Evolutionary conservation across 2,888 invertebrate genomes (phyloP).

Genomic region (Drosophila borborema): DNA sequence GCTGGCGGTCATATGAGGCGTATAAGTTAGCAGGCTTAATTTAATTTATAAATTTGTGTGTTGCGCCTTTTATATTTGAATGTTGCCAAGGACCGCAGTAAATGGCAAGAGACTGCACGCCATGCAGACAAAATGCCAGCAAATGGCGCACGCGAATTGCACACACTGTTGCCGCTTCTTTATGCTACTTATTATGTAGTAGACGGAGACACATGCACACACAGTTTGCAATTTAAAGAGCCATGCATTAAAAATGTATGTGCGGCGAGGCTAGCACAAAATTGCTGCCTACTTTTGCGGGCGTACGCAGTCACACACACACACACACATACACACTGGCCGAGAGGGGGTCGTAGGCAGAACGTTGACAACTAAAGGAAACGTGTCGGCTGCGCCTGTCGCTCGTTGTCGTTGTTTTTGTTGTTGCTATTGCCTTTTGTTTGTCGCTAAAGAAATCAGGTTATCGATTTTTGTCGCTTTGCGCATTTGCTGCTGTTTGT

Average conservation of each 20-base stretch:
- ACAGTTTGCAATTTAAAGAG: conserved; percentile 33
- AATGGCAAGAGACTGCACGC: conserved; percentile 17
- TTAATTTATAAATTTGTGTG: conserved; percentile 43
- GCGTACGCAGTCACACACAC: conserved; percentile 12
- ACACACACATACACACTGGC: conserved; percentile 1
- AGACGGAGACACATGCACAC: conserved; percentile 29
- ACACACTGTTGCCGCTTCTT: conserved; percentile 57
- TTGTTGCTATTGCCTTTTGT: conserved; percentile 59
- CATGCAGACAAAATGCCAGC: conserved; percentile 45
- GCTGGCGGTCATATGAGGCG: neutral
- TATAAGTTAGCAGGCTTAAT: conserved; percentile 27
- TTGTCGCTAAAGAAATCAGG: conserved; percentile 73
- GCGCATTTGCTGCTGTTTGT: conserved; percentile 60
- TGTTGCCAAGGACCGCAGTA: conserved; percentile 12
- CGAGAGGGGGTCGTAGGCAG: conserved; percentile 8
- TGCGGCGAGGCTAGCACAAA: conserved; percentile 30
- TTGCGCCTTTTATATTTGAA: conserved; percentile 6
- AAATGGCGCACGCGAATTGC: conserved; percentile 51
- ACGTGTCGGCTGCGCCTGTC: conserved; percentile 45
- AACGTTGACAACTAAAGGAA: conserved; percentile 54
- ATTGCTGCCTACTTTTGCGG: conserved; percentile 54
- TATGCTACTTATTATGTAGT: conserved; percentile 53
- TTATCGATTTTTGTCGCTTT: conserved; percentile 68
- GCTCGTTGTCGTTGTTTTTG: conserved; percentile 4
- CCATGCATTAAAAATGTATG: conserved; percentile 56